Base-by-base conservation (phyloP, 1,140 invertebrate genomes). In the Hyposmocoma kahamanoa region DNA sequence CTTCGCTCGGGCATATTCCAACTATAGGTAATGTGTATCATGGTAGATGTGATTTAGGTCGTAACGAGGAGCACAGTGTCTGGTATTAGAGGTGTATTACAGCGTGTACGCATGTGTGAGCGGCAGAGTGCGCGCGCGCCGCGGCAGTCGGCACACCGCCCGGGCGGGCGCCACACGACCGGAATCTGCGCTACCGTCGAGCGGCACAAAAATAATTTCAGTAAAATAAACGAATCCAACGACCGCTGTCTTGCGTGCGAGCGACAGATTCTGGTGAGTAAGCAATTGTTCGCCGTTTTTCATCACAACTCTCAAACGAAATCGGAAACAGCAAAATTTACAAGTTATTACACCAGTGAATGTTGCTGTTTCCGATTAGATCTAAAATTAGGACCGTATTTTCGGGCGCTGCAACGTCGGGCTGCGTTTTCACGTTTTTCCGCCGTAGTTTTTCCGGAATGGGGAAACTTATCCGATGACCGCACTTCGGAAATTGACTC, bases 141-240 rank as follows among this genome's bases (percentile, higher is more conserved):
- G 44, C 68, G 67, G 54, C 78, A 79, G 78, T 84, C 76, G 80
- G 78, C 80, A 72, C 53, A 67, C 78, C 81, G 81, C 81, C 81
- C 81, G 81, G 76, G 81, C 81, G 78, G 81, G 81, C 73, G 81
- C 81, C 76, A 78, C 78, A 82, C 80, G 80, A 79, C 80, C 77
- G 68, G 78, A 67, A 67, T 81, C 77, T 75, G 76, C 72, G 80
- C 80, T 52, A 66, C 76, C 79, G 79, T 67, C 67, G 54, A 59
- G 48, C 56, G 65, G 67, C 68, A 59, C 59, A 45, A 60, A 64
- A 62, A 73, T 63, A 67, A 70, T 73, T 73, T 70, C 76, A 77
- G 75, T 81, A 75, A 77, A 77, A 75, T 72, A 79, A 69, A 76
- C 68, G 68, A 67, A 73, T 58, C 61, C 68, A 67, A 70, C 66